Base-by-base conservation (phyloP, 2,888 invertebrate genomes). In the Tinea trinotella region DNA sequence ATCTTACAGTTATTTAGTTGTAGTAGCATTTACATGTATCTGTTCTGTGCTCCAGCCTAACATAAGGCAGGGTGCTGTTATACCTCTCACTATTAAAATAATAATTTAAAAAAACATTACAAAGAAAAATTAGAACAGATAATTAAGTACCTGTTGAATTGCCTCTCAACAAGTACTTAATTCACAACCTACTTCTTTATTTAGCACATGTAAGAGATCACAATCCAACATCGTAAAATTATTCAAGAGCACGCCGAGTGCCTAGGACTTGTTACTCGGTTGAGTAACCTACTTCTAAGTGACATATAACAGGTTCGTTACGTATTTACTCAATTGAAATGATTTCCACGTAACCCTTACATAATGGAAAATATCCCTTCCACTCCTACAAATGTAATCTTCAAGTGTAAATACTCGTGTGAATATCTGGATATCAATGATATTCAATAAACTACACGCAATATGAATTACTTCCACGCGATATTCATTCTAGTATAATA, bases 221-320 rank as follows among this genome's bases (percentile, higher is more conserved):
- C 30, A 30, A 30, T 30, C 30, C 30, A 2, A 30, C 30, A 30
- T 30, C 30, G 30, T 30, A 30, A 40, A 40, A 40, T 40, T 15
- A 40, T 40, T 40, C 40, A 40, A 40, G 40, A 40, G 40, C 40
- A 4, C 12, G 15, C 2, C 15, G 40, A 15, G 15, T 40, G n/a
- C 40, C 40, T 40, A 40, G 46, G 46, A 46, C 46, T 46, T 46
- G 46, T 46, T 46, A 46, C 19, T 17, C 46, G 46, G 46, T 46
- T 46, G 46, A 46, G 19, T 46, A 46, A 46, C 46, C 46, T 46
- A 46, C 46, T 19, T 40, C 40, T 40, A 40, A 46, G 46, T 46
- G 46, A 46, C 46, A 46, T 46, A 46, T 30, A 40, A 40, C 18
- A 46, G 46, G 18, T 24, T 24, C 13, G 50, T 50, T 50, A 50